A percentile compares a stretch with the other conserved stretches of the same genome.
Conservation (phyloP, 1,140 invertebrate species). For the Riptortus pedestris region DNA sequence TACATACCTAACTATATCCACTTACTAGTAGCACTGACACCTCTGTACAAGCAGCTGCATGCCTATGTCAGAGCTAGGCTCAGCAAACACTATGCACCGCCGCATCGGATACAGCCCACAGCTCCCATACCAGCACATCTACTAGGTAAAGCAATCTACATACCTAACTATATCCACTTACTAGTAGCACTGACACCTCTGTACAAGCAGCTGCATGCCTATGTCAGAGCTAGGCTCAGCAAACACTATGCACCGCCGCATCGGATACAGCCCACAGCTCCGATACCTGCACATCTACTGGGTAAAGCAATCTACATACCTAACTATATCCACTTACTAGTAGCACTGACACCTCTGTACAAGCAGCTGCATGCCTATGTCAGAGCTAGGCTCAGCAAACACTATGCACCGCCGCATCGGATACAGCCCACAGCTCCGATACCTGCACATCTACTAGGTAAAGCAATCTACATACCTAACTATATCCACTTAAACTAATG, state of each 20-base stretch:
- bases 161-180: no score
- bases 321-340: no score
- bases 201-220: conserved; percentile 77
- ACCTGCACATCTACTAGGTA: conserved; percentile 63
- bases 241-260: conserved; percentile 52
- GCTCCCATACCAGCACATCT: conserved; percentile 67
- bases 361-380: conserved; percentile 79
- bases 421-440: conserved; percentile 60
- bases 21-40: conserved; percentile 57
- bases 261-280: conserved; percentile 53
- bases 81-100: conserved; percentile 52
- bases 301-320: no score
- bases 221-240: conserved; percentile 60
- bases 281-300: conserved; percentile 62
- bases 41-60: conserved; percentile 75
- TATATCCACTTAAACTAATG: no score
- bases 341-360: conserved; percentile 65
- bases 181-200: conserved; percentile 61
- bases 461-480: no score
- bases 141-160: conserved; percentile 54
- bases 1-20: no score
- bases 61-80: conserved; percentile 69
- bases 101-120: conserved; percentile 48
- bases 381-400: conserved; percentile 52
- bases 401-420: conserved; percentile 50